phyloP scores from a whole-genome alignment of 2,888 invertebrate genomes.

The Drosophila monieri region DNA sequence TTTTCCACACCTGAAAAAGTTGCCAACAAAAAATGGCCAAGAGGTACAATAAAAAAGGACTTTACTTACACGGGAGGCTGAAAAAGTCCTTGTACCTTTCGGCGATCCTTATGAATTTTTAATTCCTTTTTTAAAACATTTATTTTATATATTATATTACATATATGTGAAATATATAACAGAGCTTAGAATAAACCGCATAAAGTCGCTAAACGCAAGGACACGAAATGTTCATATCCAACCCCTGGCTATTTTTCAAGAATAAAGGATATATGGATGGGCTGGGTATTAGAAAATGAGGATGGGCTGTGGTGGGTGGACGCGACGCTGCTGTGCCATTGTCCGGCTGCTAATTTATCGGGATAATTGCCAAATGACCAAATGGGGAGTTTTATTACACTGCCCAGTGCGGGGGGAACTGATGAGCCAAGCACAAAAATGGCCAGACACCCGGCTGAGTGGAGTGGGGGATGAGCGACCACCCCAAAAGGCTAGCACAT shows the following conservation, averaged over 20 bases:
- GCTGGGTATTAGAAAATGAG: slow-evolving; percentile 3
- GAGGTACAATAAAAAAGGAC: slow-evolving; percentile 3
- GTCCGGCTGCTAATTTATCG: slow-evolving; percentile 82
- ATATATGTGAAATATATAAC: background rate
- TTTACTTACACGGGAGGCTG: background rate
- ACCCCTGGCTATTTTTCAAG: slow-evolving; percentile 21
- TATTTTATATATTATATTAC: background rate
- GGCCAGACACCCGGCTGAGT: slow-evolving; percentile 26
- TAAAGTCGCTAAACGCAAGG: slow-evolving; percentile 9
- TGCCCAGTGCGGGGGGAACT: slow-evolving; percentile 45
- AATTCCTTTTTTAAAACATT: background rate
- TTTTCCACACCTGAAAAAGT: slow-evolving; percentile 55
- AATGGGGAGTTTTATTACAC: slow-evolving; percentile 83
- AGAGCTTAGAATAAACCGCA: background rate
- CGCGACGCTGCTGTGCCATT: slow-evolving; percentile 57
- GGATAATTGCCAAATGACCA: slow-evolving; percentile 84
- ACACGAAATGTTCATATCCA: slow-evolving; percentile 2
- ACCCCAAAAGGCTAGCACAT: slow-evolving; percentile 26
- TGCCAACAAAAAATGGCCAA: slow-evolving; percentile 9
- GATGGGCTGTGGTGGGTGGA: slow-evolving; percentile 6
- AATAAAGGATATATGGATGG: slow-evolving; percentile 7
- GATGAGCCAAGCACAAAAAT: slow-evolving; percentile 76
- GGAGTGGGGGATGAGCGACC: slow-evolving; percentile 3
- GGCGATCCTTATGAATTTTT: background rate
- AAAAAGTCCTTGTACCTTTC: background rate